Conservation (phyloP, 2,888 invertebrate genomes). For the Neoascia interrupta region DNA sequence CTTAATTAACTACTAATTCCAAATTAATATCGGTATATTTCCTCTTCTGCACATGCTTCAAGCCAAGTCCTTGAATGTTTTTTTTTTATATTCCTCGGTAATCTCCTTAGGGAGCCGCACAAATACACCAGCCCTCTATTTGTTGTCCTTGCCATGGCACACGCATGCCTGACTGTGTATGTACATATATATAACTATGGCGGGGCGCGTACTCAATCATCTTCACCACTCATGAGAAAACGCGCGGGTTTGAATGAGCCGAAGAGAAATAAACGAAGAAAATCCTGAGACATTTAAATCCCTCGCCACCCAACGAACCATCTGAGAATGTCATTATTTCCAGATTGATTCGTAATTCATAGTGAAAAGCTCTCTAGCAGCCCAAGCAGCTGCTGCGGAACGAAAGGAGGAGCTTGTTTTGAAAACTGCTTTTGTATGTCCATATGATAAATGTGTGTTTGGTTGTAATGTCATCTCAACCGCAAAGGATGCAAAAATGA, state of each 20-base stretch:
- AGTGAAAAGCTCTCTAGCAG: slow-evolving; percentile 34
- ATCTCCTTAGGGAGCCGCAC: slow-evolving; percentile 12
- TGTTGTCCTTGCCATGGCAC: slow-evolving; percentile 32
- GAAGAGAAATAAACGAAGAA: background rate
- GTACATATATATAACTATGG: too few species aligned
- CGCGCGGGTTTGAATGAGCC: background rate
- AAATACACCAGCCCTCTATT: slow-evolving; percentile 20
- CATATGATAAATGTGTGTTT: slow-evolving; percentile 19
- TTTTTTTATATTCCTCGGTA: background rate
- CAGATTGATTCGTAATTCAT: slow-evolving; percentile 65
- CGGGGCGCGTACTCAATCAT: slow-evolving; percentile 53
- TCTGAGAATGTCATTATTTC: slow-evolving; percentile 63
- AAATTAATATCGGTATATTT: slow-evolving; percentile 49
- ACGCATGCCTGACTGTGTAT: background rate
- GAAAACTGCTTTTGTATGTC: background rate
- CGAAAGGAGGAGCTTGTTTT: background rate
- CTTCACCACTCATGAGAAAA: slow-evolving; percentile 43
- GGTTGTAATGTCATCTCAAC: slow-evolving; percentile 6
- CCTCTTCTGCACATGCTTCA: slow-evolving; percentile 17
- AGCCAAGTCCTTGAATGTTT: slow-evolving; percentile 14
- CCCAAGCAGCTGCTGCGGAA: background rate
- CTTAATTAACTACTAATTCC: slow-evolving; percentile 63
- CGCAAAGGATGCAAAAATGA: slow-evolving; percentile 26
- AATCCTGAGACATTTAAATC: slow-evolving; percentile 61
- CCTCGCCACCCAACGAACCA: slow-evolving; percentile 39